Evolutionary conservation across 2,113 vertebrate species (phyloP), one percentile per base, ranked within the genome.

Genomic region (Myocastor coypus): DNA sequence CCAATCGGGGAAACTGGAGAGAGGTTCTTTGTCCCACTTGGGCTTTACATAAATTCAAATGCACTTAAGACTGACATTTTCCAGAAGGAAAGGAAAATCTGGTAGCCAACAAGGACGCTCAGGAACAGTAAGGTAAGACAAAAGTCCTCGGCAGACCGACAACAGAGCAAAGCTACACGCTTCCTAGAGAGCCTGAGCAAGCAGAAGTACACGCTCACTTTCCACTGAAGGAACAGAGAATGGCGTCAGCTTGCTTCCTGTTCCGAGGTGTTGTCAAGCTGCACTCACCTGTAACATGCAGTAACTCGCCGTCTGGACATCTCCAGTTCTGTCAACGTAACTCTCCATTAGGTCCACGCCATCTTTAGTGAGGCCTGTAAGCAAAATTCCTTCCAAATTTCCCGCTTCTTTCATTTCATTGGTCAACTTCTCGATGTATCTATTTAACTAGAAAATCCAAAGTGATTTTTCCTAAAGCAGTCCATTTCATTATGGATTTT

Each of bases 321-420:
- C 99, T 91, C 99, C 99, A 1, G 99, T 99, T 94, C 98, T 99
- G 92, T 99, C 99, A 83, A 99, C 99, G 0, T 99, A 99, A 97
- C 99, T 99, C 98, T 99, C 99, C 99, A 99, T 99, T 66, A 99
- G 98, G 94, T 99, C 99, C n/a, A 99, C 99, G 30, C 99, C 99
- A 92, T 99, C 99, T 96, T 99, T 99, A 42, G 99, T 99, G 91
- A 99, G 97, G 7, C 99, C 99, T 0, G 99, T 99, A 94, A 99
- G 98, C 71, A 99, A 98, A 97, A 99, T 99, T 90, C 99, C 99
- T 98, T 99, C 99, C 97, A 99, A 99, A 98, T 99, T 99, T 11
- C 99, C 99, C 42, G 98, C 98, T 17, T 99, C 99, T 97, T 99
- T 99, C 99, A 99, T 99, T 98, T 99, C 99, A 96, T 98, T 99